Base-by-base conservation (phyloP, 2,113 vertebrate genomes). In the Gracilinanus agilis region DNA sequence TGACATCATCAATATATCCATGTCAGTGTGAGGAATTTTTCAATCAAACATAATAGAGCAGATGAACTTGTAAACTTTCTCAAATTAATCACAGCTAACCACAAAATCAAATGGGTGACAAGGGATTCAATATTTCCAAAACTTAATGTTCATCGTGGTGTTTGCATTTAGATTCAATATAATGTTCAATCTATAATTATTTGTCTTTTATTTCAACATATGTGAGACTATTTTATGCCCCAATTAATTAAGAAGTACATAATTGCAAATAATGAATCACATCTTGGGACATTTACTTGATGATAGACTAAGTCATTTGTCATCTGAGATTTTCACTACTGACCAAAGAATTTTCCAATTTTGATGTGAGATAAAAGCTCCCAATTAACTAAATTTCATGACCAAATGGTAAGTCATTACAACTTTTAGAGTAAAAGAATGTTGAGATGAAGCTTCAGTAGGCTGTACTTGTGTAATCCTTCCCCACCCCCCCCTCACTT, bases 1-100 rank as follows among this genome's bases (percentile, higher is more conserved):
- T 92, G 93, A 94, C 29, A 92, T 4, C 49, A 49, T 49, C 49
- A 49, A 49, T 49, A 53, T 16, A 91, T 93, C 55, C n/a, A 91
- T 25, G 19, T 92, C 93, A 96, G 53, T 44, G 9, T 94, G 8
- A 96, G 0, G 10, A 92, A 91, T 40, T 49, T 93, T 93, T 44
- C 90, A 95, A 90, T 95, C 83, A 93, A 49, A 34, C 29, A 9
- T 67, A 95, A 94, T n/a, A 89, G 4, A 93, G 90, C 94, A 96
- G 55, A 96, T 94, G 97, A 97, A 96, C 9, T 93, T 95, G n/a
- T 19, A 98, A 96, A 96, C 91, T 83, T 19, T 94, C 2, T 44
- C 67, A 16, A 94, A 92, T 97, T 94, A 97, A 97, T 96, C 92
- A 96, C 83, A 53, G 25, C 88, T 96, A 97, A 95, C 44, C n/a